Base-by-base conservation (phyloP, 2,888 invertebrate genomes). In the Gymnoscelis rufifasciata region DNA sequence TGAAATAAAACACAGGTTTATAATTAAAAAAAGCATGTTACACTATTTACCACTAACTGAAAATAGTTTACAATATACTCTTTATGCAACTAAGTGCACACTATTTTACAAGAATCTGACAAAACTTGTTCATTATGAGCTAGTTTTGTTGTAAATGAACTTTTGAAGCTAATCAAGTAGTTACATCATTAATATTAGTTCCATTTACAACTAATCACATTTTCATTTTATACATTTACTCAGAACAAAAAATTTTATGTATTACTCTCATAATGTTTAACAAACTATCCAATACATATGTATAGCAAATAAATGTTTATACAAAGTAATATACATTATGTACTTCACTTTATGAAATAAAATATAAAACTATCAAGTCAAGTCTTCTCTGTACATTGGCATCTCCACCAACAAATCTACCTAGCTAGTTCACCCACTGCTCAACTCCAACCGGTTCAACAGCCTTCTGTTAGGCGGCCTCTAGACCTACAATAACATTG, bases 1-100 rank as follows among this genome's bases (percentile, higher is more conserved):
- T n/a, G n/a, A n/a, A 56, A 55, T 57, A 49, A 58, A 58, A 81
- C 74, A 57, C 69, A 64, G 46, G 56, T 51, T 59, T 71, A 68
- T 79, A 78, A 76, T 49, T 79, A 69, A 77, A 79, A n/a, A 79
- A 83, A 82, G 83, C 83, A 76, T 79, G 78, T 82, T 83, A 78
- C 74, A 82, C 77, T 83, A 80, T 78, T 72, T 77, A 78, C 68
- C 74, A 78, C 73, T 75, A 80, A 78, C 65, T 71, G 74, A 81
- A 82, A 81, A 75, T 75, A 74, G 72, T 59, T 74, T 74, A 67
- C 63, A 75, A 70, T 74, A 71, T 74, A 73, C 60, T 74, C 68
- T 71, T 70, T 71, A 69, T 64, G 70, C 60, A 59, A 70, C 68
- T 67, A 72, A 74, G 70, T 78, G 76, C 68, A 74, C 75, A 75